A percentile compares a stretch with the other conserved stretches of the same genome.
phyloP scores from a whole-genome alignment of 92 coral and sea anemone genomes.

The Epizoanthus fatuus region DNA sequence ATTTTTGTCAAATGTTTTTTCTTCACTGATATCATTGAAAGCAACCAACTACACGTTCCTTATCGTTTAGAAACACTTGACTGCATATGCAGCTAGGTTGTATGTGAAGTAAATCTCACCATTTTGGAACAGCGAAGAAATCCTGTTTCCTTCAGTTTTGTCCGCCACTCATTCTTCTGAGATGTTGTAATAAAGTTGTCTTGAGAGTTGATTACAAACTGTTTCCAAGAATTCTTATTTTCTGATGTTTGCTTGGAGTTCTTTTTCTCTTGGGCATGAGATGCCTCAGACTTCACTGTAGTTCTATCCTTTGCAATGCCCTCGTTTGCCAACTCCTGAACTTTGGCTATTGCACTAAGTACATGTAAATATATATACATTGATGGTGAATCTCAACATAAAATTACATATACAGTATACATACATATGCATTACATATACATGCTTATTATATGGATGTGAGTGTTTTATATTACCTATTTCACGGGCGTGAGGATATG shows the following conservation, averaged over 20 bases:
- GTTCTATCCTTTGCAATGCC: background rate
- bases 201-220: conserved; percentile 38
- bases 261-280: background rate
- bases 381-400: too few species aligned
- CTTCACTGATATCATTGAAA: too few species aligned
- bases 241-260: background rate
- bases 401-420: too few species aligned
- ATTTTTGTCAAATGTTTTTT: too few species aligned
- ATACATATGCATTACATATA: too few species aligned
- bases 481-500: too few species aligned
- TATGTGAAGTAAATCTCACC: background rate
- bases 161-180: conserved; percentile 18
- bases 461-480: too few species aligned
- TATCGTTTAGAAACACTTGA: too few species aligned
- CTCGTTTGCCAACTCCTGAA: conserved; percentile 30
- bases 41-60: too few species aligned
- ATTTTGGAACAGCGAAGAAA: conserved; percentile 25
- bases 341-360: conserved; percentile 35
- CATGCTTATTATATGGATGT: too few species aligned
- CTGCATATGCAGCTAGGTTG: too few species aligned
- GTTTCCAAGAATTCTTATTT: conserved; percentile 16
- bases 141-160: conserved; percentile 5
- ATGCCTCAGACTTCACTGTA: background rate
- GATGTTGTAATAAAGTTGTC: conserved; percentile 16
- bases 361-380: too few species aligned